These are phyloP conservation scores for Drosophila dives DNA, from an alignment of 2,888 invertebrate species.

Conservation along the genomic window DNA sequence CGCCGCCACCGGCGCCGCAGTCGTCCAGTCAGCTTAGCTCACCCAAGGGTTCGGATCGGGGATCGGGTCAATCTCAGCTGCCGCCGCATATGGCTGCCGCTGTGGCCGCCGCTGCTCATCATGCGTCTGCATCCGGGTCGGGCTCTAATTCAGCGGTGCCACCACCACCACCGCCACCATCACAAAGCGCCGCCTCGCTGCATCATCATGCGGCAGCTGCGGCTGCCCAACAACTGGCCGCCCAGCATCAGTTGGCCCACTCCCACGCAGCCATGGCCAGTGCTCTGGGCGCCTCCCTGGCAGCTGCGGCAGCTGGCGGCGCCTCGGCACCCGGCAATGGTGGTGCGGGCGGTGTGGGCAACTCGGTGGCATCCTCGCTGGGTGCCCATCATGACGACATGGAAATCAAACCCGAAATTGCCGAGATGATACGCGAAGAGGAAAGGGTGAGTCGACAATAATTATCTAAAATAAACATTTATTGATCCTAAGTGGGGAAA, in stretches of 20 bases:
- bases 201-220: slow-evolving; percentile 79
- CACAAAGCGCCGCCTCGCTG: slow-evolving; percentile 57
- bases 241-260: slow-evolving; percentile 81
- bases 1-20: slow-evolving; percentile 40
- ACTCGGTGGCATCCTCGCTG: slow-evolving; percentile 45
- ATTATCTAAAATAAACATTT: neutral
- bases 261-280: slow-evolving; percentile 83
- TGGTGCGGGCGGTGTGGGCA: slow-evolving; percentile 55
- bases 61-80: slow-evolving; percentile 55
- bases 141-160: slow-evolving; percentile 9
- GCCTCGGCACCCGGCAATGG: slow-evolving; percentile 79
- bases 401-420: slow-evolving; percentile 97
- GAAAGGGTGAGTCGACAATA: slow-evolving; percentile 92
- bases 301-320: slow-evolving; percentile 80
- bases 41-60: slow-evolving; percentile 33
- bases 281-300: slow-evolving; percentile 77
- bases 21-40: slow-evolving; percentile 58
- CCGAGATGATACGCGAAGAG: slow-evolving; percentile 98
- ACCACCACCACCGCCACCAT: slow-evolving; percentile 53
- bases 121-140: slow-evolving; percentile 31
- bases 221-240: slow-evolving; percentile 80
- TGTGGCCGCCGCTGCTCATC: slow-evolving; percentile 75
- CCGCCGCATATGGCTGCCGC: slow-evolving; percentile 72
- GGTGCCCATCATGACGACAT: slow-evolving; percentile 89
- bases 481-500: neutral